Percentiles rank a stretch among this genome's conserved stretches.
Evolutionary conservation across 2,888 invertebrate genomes (phyloP).

Genomic region (Pachydiplax longipennis): DNA sequence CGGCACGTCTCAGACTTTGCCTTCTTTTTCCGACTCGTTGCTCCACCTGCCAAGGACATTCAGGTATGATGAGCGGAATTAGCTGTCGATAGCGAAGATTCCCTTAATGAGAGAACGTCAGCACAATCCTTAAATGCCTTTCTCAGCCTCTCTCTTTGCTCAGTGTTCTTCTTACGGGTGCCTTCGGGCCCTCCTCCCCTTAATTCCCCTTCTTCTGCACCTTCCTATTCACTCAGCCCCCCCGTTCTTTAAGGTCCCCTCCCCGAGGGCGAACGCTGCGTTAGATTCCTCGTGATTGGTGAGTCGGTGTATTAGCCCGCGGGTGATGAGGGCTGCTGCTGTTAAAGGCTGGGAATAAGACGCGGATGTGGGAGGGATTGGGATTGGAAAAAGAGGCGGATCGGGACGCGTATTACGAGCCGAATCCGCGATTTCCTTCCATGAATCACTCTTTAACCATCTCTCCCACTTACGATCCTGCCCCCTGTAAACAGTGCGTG

Average conservation of each 20-base stretch:
- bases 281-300: constrained; percentile 31
- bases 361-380: background rate
- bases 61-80: constrained; percentile 15
- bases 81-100: constrained; percentile 14
- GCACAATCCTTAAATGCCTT: background rate
- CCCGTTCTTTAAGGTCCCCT: background rate
- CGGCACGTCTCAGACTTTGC: background rate
- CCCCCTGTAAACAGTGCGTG: no score
- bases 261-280: constrained; percentile 9
- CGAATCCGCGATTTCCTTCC: background rate
- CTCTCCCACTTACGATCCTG: no score
- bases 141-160: background rate
- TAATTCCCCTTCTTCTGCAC: background rate
- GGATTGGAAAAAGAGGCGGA: constrained; percentile 5
- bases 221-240: background rate
- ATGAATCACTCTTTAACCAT: no score
- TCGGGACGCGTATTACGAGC: background rate
- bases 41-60: background rate
- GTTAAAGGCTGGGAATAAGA: background rate
- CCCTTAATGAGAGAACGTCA: constrained; percentile 8
- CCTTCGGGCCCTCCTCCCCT: background rate
- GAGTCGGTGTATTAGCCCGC: constrained; percentile 17
- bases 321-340: constrained; percentile 1
- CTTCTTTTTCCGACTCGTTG: background rate
- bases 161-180: background rate